phyloP scores from a whole-genome alignment of 92 coral and sea anemone genomes.

The Umimayanthus chanpuru region DNA sequence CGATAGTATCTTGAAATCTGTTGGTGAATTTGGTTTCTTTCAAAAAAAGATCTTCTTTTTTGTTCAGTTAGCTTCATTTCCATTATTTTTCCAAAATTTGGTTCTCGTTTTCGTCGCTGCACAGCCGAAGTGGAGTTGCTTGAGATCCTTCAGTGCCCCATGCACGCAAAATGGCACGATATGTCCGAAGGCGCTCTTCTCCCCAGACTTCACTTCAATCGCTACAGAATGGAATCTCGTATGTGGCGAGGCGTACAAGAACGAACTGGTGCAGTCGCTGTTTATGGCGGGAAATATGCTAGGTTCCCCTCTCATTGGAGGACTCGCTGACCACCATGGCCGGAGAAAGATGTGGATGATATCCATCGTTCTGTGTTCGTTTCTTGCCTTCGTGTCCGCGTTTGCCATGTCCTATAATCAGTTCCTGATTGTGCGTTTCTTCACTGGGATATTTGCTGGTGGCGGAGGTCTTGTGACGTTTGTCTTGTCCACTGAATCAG shows the following conservation, averaged over 20 bases:
- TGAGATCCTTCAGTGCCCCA: conserved; percentile 5
- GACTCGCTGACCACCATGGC: conserved; percentile 63
- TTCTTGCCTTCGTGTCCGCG: conserved; percentile 53
- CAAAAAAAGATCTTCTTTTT: conserved; percentile 56
- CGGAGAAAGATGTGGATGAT: conserved; percentile 51
- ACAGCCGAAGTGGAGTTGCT: conserved; percentile 52
- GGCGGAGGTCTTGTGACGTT: conserved; percentile 59
- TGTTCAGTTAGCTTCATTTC: conserved; percentile 50
- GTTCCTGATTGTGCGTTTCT: conserved; percentile 58
- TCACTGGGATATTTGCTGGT: conserved; percentile 53
- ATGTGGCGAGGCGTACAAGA: conserved; percentile 65
- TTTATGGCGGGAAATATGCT: conserved; percentile 63
- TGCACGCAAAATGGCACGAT: conserved; percentile 58
- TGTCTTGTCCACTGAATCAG: conserved; percentile 66
- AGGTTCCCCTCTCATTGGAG: conserved; percentile 53
- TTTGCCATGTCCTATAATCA: conserved; percentile 46
- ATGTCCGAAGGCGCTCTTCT: conserved; percentile 52
- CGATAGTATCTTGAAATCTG: conserved; percentile 52
- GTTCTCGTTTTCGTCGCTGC: conserved; percentile 62
- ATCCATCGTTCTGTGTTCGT: conserved; percentile 32
- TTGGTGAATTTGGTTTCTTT: conserved; percentile 74
- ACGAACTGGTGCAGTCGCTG: conserved; percentile 66
- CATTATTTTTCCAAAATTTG: conserved; percentile 61
- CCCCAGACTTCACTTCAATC: conserved; percentile 53
- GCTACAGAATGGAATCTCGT: conserved; percentile 73